These are phyloP conservation scores for Xestia xanthographa DNA, from an alignment of 2,888 invertebrate genomes.

Conservation along the genomic window DNA sequence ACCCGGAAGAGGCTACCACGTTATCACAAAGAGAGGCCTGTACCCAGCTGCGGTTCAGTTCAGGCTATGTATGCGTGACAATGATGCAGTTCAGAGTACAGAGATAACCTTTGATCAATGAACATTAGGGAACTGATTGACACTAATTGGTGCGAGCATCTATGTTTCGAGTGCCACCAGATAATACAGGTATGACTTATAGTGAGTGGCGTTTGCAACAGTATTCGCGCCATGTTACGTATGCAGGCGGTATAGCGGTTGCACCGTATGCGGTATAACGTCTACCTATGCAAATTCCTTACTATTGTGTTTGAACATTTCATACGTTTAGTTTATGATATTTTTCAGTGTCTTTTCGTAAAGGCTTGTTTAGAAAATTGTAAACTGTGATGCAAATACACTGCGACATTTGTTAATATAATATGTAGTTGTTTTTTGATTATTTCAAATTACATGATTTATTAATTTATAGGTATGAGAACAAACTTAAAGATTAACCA, in stretches of 20 bases:
- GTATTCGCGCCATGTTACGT: constrained; percentile 73
- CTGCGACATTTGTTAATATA: background rate
- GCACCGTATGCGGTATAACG: constrained; percentile 72
- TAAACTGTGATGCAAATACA: background rate
- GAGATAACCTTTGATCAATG: background rate
- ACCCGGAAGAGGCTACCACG: background rate
- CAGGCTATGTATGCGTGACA: no score
- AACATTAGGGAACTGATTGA: constrained; percentile 40
- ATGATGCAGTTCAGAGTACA: background rate
- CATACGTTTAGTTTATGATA: constrained; percentile 72
- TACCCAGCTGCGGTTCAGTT: no score
- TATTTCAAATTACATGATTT: background rate
- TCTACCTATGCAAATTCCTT: constrained; percentile 82
- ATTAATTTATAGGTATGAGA: background rate
- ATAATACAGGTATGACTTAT: constrained; percentile 33
- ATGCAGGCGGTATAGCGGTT: constrained; percentile 80
- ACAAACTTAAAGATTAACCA: background rate
- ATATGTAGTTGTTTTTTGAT: background rate
- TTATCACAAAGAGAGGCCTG: no score
- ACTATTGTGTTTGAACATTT: constrained; percentile 80
- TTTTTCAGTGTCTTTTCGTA: constrained; percentile 7
- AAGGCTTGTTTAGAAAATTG: background rate
- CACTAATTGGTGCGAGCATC: constrained; percentile 40
- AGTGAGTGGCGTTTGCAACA: constrained; percentile 32
- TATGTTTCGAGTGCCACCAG: constrained; percentile 4